Evolutionary conservation across 2,797 vertebrate species (phyloP).

Genomic region (Bovichtus variegatus): DNA sequence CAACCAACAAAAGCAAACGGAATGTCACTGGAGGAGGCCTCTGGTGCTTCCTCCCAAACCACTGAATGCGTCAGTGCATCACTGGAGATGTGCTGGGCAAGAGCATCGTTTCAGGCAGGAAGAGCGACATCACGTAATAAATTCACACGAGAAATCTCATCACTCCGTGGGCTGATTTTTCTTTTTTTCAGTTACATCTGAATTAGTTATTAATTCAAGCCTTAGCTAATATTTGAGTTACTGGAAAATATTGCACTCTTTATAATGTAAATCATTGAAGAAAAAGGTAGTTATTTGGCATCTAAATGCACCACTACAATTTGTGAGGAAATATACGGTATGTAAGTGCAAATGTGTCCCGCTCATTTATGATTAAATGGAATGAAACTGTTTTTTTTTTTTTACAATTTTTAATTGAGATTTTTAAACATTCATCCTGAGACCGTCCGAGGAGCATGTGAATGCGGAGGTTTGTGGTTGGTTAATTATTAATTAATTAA

Average conservation of each 20-base stretch:
- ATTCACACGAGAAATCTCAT: neutral
- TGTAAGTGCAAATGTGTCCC: no score
- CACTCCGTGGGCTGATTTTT: no score
- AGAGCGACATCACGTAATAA: neutral
- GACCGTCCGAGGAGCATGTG: no score
- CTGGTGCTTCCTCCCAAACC: slow-evolving; percentile 8
- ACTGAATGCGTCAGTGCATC: slow-evolving; percentile 5
- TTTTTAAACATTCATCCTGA: no score
- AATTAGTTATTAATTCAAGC: neutral
- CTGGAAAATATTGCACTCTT: neutral
- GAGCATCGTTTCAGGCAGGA: neutral
- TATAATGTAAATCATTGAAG: neutral
- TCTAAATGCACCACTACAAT: neutral
- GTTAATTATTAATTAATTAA: no score
- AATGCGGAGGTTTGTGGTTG: no score
- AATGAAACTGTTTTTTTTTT: no score
- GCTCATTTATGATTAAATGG: no score
- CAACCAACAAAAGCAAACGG: slow-evolving; percentile 1
- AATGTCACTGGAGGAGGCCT: slow-evolving; percentile 1
- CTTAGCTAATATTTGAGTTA: neutral
- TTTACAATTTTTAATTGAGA: no score
- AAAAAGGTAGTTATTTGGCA: neutral
- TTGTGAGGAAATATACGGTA: neutral
- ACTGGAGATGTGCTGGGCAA: neutral
- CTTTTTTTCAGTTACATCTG: neutral